A percentile compares a stretch with the other conserved stretches of the same genome.
These are phyloP conservation scores for Bilobella aurantiaca DNA, from an alignment of 1,140 invertebrate species.

Conservation along the genomic window DNA sequence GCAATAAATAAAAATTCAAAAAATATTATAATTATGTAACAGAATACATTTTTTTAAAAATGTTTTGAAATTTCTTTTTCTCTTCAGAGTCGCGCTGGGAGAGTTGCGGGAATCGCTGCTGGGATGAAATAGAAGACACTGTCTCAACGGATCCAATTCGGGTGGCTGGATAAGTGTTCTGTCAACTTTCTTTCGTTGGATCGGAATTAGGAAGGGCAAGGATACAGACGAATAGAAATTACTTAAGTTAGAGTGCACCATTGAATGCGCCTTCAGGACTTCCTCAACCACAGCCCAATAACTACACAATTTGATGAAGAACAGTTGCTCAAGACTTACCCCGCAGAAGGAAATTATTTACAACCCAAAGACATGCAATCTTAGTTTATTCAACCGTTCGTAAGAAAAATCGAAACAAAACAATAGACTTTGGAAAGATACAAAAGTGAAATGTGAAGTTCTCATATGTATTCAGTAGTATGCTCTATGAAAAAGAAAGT, in stretches of 20 bases:
- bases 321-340: not conserved
- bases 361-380: slow-evolving; percentile 4
- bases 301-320: not conserved
- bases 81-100: not conserved
- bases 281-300: not conserved
- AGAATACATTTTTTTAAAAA: too few species aligned
- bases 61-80: not conserved
- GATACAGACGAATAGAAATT: not conserved
- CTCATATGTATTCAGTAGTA: too few species aligned
- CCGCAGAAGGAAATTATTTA: not conserved
- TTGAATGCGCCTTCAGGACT: not conserved
- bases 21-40: too few species aligned
- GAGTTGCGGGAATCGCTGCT: not conserved
- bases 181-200: not conserved
- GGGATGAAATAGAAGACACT: not conserved
- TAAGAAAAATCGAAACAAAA: not conserved
- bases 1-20: too few species aligned
- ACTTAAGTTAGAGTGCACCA: not conserved
- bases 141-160: not conserved
- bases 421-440: not conserved
- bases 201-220: not conserved
- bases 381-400: too few species aligned
- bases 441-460: not conserved
- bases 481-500: too few species aligned
- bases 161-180: not conserved